A percentile compares a stretch with the other conserved stretches of the same genome.
These are phyloP conservation scores for Calliphora vicina DNA, from an alignment of 1,140 invertebrate species.

Conservation along the genomic window DNA sequence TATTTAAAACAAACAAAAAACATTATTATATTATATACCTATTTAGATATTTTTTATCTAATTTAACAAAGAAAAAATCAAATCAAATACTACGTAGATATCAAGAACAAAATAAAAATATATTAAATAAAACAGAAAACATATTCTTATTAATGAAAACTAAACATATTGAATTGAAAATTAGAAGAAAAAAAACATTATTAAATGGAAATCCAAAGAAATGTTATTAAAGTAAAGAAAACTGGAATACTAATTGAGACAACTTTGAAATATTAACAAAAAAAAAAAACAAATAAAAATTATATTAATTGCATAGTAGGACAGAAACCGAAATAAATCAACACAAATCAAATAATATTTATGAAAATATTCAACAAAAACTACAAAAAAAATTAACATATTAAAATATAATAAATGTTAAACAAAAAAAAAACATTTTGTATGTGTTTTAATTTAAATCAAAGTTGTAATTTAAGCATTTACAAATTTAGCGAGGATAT, in stretches of 20 bases:
- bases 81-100: constrained; percentile 13
- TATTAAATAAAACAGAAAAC: background rate
- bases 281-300: background rate
- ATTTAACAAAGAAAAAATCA: background rate
- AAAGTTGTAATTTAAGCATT: background rate
- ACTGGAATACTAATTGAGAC: background rate
- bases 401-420: constrained; percentile 13
- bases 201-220: background rate
- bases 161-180: background rate
- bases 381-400: background rate
- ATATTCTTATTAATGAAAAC: constrained; percentile 2
- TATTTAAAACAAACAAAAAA: too few relatives aligned
- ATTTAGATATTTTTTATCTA: constrained; percentile 11
- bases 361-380: constrained; percentile 1
- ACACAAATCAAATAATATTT: background rate
- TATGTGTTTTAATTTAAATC: background rate
- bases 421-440: background rate
- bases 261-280: constrained; percentile 8
- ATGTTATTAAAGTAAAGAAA: background rate
- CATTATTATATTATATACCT: background rate
- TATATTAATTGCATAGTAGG: background rate
- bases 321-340: background rate
- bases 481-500: too few relatives aligned
- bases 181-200: background rate
- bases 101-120: background rate